Evolutionary conservation across 1,140 invertebrate species (phyloP).

Genomic region (Leptinotarsa undecemlineata): DNA sequence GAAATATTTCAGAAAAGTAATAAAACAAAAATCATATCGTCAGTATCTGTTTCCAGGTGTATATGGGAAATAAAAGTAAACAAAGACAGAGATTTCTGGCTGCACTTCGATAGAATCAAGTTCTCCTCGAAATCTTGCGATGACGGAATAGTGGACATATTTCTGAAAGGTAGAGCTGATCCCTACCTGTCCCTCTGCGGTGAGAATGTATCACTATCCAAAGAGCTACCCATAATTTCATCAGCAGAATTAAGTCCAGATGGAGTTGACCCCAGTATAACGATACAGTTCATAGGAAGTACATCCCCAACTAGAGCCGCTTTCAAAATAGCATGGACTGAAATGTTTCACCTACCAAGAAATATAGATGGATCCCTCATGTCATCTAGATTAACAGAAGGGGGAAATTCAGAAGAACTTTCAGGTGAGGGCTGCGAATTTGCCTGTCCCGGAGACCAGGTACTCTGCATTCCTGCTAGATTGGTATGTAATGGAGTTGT

Average conservation of each 20-base stretch:
- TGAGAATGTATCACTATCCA: constrained; percentile 76
- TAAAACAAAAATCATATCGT: too few relatives aligned
- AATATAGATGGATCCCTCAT: constrained; percentile 80
- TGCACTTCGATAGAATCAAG: constrained; percentile 84
- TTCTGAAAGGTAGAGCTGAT: constrained; percentile 68
- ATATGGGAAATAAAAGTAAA: constrained; percentile 86
- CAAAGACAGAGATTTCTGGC: constrained; percentile 78
- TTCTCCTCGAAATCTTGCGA: constrained; percentile 80
- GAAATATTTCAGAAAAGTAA: too few relatives aligned
- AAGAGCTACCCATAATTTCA: constrained; percentile 76
- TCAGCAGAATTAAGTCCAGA: constrained; percentile 71
- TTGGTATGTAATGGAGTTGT: constrained; percentile 85
- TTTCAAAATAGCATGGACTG: constrained; percentile 88
- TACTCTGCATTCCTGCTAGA: constrained; percentile 77
- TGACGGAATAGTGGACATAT: constrained; percentile 83
- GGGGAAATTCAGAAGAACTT: constrained; percentile 56
- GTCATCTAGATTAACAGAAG: constrained; percentile 70
- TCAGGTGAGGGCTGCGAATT: constrained; percentile 70
- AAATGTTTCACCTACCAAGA: constrained; percentile 81
- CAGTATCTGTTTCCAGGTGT: constrained; percentile 61
- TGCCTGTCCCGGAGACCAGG: constrained; percentile 79
- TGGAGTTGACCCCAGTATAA: constrained; percentile 61
- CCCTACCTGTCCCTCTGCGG: constrained; percentile 80
- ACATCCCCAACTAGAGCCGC: constrained; percentile 77
- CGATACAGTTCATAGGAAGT: constrained; percentile 58